phyloP scores from a whole-genome alignment of 2,797 vertebrate genomes.

The Propithecus deckenii region DNA sequence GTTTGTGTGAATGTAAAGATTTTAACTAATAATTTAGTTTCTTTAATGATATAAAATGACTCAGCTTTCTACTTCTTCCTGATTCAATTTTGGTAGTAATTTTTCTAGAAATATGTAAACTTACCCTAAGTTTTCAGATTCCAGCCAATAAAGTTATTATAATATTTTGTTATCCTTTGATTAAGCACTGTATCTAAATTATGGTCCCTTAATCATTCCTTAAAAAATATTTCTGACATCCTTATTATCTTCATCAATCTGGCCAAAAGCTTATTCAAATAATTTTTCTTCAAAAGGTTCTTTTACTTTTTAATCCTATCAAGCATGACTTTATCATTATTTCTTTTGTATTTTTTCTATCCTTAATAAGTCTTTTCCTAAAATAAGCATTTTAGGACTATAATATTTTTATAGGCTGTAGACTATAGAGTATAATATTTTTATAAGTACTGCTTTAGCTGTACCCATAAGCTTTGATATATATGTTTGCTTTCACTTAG shows the following conservation, averaged over 20 bases:
- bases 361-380: not conserved
- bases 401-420: not conserved
- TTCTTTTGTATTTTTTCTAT: not conserved
- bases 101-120: not conserved
- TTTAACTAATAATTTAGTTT: not conserved
- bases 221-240: not conserved
- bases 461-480: not conserved
- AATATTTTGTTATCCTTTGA: not conserved
- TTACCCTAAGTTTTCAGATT: not conserved
- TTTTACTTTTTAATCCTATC: not conserved
- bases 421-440: not conserved
- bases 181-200: not conserved
- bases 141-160: not conserved
- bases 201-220: not conserved
- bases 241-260: not conserved
- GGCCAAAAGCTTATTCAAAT: not conserved
- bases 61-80: not conserved
- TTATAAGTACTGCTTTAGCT: not conserved
- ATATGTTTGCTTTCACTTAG: not conserved
- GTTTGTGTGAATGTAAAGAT: not conserved
- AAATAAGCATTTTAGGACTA: not conserved
- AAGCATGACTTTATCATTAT: not conserved
- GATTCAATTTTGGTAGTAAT: not conserved
- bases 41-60: not conserved
- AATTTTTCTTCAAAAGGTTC: constrained; percentile 7